Evolutionary conservation across 2,888 invertebrate genomes (phyloP).

Genomic region (Machimus rusticus): DNA sequence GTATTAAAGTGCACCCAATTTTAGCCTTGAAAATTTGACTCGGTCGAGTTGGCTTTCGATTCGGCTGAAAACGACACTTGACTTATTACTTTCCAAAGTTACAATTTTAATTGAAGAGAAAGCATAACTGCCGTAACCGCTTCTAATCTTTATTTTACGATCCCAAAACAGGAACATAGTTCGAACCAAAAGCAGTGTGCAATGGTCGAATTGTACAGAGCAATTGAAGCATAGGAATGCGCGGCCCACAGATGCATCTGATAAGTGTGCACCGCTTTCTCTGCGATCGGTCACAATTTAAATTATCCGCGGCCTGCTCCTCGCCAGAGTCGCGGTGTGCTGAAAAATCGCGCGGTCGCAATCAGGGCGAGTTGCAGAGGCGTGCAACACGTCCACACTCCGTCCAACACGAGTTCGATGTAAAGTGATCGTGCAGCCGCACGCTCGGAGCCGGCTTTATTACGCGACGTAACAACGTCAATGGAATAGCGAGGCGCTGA

Average conservation of each 20-base stretch:
- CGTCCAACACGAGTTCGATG: conserved; percentile 24
- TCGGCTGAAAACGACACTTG: no score
- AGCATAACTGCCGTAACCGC: not conserved
- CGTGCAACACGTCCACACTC: conserved; percentile 32
- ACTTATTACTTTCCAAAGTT: not conserved
- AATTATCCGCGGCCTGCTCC: not conserved
- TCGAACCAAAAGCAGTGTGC: not conserved
- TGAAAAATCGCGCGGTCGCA: not conserved
- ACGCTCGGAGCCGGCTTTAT: conserved; percentile 13
- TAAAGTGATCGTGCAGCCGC: conserved; percentile 24
- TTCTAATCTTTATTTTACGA: not conserved
- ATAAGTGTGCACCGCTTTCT: not conserved
- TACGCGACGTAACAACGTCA: conserved; percentile 15
- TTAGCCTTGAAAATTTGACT: no score
- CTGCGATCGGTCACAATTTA: not conserved
- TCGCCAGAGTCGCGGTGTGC: not conserved
- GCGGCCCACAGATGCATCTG: not conserved
- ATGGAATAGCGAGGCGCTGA: conserved; percentile 18
- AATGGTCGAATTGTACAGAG: not conserved
- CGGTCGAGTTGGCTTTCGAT: no score
- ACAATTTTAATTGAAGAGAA: not conserved
- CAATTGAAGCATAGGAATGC: not conserved
- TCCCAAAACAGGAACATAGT: not conserved
- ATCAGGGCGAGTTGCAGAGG: conserved; percentile 13
- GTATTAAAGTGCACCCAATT: no score